These are phyloP conservation scores for Ypsolopha scabrella DNA, from an alignment of 2,888 invertebrate genomes.

Conservation along the genomic window DNA sequence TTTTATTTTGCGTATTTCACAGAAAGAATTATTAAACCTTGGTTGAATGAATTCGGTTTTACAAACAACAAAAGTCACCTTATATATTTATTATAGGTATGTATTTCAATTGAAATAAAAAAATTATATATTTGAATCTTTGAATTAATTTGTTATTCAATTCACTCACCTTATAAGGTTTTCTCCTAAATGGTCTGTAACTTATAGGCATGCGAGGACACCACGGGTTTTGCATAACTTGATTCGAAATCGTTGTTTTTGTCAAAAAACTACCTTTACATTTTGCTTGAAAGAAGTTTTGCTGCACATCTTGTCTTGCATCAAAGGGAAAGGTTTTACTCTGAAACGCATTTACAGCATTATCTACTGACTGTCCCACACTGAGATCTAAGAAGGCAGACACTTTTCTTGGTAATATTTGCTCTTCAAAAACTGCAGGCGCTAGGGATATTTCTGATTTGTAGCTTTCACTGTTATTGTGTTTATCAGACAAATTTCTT, in stretches of 20 bases:
- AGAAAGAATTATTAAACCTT: too few relatives aligned
- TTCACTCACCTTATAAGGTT: conserved; percentile 8
- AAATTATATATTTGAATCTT: too few relatives aligned
- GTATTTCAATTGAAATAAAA: too few relatives aligned
- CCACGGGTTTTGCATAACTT: conserved; percentile 72
- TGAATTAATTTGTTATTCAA: background rate
- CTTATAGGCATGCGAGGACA: conserved; percentile 46
- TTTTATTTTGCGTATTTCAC: too few relatives aligned
- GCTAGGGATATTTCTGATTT: background rate
- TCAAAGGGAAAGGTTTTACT: background rate
- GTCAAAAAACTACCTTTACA: background rate
- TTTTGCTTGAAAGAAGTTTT: background rate
- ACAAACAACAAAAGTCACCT: too few relatives aligned
- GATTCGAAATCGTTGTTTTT: conserved; percentile 50
- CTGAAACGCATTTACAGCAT: conserved; percentile 2
- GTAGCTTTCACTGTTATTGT: background rate
- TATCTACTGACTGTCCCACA: conserved; percentile 11
- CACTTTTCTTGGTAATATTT: conserved; percentile 5
- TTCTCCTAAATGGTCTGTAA: conserved; percentile 41
- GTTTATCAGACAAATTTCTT: too few relatives aligned
- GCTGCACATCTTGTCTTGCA: background rate
- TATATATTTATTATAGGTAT: too few relatives aligned
- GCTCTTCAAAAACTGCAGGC: background rate
- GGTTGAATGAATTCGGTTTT: too few relatives aligned
- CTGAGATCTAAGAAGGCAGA: conserved; percentile 17